Percentiles rank a stretch among this genome's conserved stretches.
phyloP scores from a whole-genome alignment of 2,113 vertebrate species.

The Xyrauchen texanus region DNA sequence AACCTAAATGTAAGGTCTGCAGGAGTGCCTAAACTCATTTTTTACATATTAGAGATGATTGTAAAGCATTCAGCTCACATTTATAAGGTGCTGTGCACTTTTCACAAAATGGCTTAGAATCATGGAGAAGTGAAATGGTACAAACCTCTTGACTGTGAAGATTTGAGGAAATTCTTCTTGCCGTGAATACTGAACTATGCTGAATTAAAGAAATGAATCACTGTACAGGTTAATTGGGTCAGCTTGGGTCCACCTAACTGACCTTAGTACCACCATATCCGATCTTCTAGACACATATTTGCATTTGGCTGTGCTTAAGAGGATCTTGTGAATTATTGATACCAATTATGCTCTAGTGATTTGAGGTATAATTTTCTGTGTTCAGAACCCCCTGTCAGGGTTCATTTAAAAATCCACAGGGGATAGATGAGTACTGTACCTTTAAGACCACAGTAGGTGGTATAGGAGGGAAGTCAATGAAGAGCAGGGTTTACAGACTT shows the following conservation, averaged over 20 bases:
- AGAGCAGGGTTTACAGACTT: conserved; percentile 40
- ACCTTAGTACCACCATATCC: conserved; percentile 19
- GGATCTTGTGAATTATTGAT: conserved; percentile 70
- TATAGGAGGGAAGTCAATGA: conserved; percentile 57
- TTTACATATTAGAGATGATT: too few species aligned
- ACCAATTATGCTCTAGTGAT: conserved; percentile 62
- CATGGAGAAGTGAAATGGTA: too few species aligned
- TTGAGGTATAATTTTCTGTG: neutral
- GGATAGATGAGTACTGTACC: conserved; percentile 40
- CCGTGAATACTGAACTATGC: too few species aligned
- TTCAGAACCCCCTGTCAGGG: conserved; percentile 29
- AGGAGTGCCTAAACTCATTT: too few species aligned
- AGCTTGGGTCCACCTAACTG: conserved; percentile 49
- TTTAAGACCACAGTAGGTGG: conserved; percentile 61
- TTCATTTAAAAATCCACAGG: neutral
- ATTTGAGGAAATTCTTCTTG: too few species aligned
- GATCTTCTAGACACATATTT: conserved; percentile 51
- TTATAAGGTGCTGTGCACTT: too few species aligned
- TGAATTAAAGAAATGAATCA: conserved; percentile 1
- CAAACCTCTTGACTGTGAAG: too few species aligned
- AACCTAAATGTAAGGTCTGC: too few species aligned
- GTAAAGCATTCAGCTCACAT: too few species aligned
- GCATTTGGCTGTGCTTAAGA: conserved; percentile 50
- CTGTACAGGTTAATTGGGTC: conserved; percentile 16
- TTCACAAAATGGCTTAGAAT: neutral